Conservation (phyloP, 2,797 vertebrate species). For the Botia kubotai region DNA sequence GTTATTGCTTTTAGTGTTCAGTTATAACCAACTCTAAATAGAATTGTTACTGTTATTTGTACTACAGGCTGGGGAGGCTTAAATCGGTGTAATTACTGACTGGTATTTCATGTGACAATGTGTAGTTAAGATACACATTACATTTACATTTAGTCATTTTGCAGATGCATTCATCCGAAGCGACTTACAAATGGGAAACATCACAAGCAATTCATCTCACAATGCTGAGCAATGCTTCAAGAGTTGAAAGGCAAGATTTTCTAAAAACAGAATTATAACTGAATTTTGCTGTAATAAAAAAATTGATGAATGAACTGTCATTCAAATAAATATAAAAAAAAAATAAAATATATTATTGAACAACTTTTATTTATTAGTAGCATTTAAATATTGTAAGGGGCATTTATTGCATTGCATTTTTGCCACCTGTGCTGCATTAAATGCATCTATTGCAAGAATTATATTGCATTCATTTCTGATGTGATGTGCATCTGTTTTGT, state of each 20-base stretch:
- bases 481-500: background rate
- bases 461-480: no score
- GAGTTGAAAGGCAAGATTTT: no score
- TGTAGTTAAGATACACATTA: background rate
- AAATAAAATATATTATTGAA: no score
- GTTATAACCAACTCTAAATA: background rate
- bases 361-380: no score
- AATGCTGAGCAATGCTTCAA: background rate
- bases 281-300: no score
- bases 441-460: background rate
- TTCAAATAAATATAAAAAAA: no score
- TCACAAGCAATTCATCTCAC: background rate
- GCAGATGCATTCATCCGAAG: background rate
- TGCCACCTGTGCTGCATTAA: background rate
- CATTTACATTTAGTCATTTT: constrained; percentile 9
- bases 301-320: no score
- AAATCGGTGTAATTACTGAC: background rate
- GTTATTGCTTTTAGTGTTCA: background rate
- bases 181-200: background rate
- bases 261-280: no score
- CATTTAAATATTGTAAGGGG: background rate
- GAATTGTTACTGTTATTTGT: background rate
- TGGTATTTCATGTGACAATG: background rate
- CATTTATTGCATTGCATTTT: background rate
- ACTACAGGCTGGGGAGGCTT: background rate